A percentile compares a stretch with the other conserved stretches of the same genome.
These are phyloP conservation scores for Chiropotes sagulatus DNA, from an alignment of 2,797 vertebrate species.

Conservation along the genomic window DNA sequence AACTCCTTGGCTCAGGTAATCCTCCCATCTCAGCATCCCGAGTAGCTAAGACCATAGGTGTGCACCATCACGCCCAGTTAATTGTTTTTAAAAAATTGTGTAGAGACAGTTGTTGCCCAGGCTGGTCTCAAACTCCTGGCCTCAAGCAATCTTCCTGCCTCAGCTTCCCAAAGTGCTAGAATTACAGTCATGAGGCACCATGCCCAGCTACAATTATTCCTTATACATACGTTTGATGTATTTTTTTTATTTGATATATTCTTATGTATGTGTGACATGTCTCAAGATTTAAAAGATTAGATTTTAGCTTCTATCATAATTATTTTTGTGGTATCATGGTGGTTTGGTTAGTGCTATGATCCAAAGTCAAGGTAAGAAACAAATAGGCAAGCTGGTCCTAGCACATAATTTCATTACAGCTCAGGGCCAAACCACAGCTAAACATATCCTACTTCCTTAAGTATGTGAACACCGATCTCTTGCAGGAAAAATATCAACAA, in stretches of 20 bases:
- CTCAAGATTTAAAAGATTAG: conserved; percentile 13
- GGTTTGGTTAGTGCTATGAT: not conserved
- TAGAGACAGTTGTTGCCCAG: not conserved
- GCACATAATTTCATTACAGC: not conserved
- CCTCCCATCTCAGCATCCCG: not conserved
- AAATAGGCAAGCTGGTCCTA: not conserved
- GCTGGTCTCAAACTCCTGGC: not conserved
- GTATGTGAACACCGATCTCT: not conserved
- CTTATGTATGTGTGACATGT: not conserved
- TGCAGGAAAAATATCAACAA: not conserved
- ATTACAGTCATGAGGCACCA: not conserved
- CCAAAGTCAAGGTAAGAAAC: not conserved
- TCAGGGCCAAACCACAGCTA: not conserved
- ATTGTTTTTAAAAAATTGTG: not conserved
- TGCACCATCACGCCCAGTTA: not conserved
- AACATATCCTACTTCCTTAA: not conserved
- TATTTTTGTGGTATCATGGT: not conserved
- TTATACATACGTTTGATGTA: not conserved
- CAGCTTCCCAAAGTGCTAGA: not conserved
- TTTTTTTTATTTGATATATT: not conserved
- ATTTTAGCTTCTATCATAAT: not conserved
- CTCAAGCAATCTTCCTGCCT: not conserved
- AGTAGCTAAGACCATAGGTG: not conserved
- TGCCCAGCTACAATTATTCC: not conserved
- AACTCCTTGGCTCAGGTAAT: not conserved